phyloP scores from a whole-genome alignment of 2,797 vertebrate species.

The Menidia menidia region DNA sequence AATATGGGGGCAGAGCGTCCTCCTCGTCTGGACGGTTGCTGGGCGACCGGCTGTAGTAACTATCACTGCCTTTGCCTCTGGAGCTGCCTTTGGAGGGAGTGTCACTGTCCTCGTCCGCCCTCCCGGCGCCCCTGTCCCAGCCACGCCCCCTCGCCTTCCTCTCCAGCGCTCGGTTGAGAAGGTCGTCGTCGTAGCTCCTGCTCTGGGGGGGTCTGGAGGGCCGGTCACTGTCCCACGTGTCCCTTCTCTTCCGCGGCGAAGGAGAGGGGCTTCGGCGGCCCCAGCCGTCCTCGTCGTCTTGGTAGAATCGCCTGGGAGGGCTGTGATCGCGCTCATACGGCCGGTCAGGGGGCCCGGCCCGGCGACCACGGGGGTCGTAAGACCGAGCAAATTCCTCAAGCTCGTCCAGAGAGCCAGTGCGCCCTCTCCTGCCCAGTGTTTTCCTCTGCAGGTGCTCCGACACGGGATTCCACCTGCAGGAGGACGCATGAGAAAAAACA shows the following conservation, averaged over 20 bases:
- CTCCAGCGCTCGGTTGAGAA: constrained; percentile 87
- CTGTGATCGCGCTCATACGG: constrained; percentile 76
- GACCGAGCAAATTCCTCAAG: constrained; percentile 91
- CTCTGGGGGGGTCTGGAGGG: constrained; percentile 56
- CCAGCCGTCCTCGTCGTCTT: constrained; percentile 70
- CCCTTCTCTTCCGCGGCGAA: constrained; percentile 83
- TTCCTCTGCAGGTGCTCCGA: constrained; percentile 93
- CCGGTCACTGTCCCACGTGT: constrained; percentile 87
- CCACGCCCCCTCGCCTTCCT: constrained; percentile 86
- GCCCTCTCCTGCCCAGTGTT: constrained; percentile 84
- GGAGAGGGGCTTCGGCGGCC: constrained; percentile 84
- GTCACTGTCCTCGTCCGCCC: constrained; percentile 86
- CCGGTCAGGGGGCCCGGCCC: constrained; percentile 78
- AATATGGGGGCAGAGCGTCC: constrained; percentile 94
- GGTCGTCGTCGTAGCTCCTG: constrained; percentile 88
- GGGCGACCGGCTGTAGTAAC: constrained; percentile 84
- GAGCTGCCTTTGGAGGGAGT: constrained; percentile 92
- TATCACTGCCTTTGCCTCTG: constrained; percentile 83
- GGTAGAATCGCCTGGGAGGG: constrained; percentile 66
- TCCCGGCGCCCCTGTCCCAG: constrained; percentile 71
- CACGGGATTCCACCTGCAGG: constrained; percentile 87
- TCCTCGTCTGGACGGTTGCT: constrained; percentile 86
- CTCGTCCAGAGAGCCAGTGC: constrained; percentile 93
- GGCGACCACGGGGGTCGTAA: constrained; percentile 67
- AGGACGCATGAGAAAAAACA: constrained; percentile 2